Evolutionary conservation across 2,797 vertebrate genomes (phyloP), one percentile per base, ranked within the genome.

Genomic region (Liasis olivaceus): DNA sequence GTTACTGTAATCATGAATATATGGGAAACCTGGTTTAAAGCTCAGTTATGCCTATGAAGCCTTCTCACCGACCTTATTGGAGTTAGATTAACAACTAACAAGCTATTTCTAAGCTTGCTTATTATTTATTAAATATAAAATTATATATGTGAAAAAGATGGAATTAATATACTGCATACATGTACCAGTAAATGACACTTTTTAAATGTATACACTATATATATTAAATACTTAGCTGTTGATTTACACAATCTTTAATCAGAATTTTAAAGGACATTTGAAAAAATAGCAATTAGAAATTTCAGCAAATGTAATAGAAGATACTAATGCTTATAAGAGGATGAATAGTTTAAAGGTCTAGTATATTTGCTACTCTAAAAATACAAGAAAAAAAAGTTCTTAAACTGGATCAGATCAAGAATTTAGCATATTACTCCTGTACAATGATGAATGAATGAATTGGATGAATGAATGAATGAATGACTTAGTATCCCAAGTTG

Each of bases 121-220:
- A 88, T 36, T 81, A 88, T 91, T 87, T 91, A 85, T 91, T 72
- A 54, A 88, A 63, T 56, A 88, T 60, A 92, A 91, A 88, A 31
- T 26, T 85, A 91, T 72, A 94, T 69, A 63, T 42, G 8, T 89
- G 0, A 9, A 89, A 90, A 54, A 60, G 51, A 14, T 28, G 24
- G 14, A 63, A 66, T 91, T 81, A 91, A 84, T 60, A 42, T 28
- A 28, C 17, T 36, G 14, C 28, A 90, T 36, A 90, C 31, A 5
- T 56, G 42, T 87, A 87, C 42, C 8, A 54, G 22, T 69, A 62
- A 85, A 94, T 92, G 91, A 91, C 90, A 90, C 2, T 42, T 90
- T 94, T 92, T 87, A 89, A 89, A 59, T 88, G 88, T 66, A 90
- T 89, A 90, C 77, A 91, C 92, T 88, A 86, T 94, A 93, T 54